Base-by-base conservation (phyloP, 2,888 invertebrate genomes). In the Monoplex corrugatus region DNA sequence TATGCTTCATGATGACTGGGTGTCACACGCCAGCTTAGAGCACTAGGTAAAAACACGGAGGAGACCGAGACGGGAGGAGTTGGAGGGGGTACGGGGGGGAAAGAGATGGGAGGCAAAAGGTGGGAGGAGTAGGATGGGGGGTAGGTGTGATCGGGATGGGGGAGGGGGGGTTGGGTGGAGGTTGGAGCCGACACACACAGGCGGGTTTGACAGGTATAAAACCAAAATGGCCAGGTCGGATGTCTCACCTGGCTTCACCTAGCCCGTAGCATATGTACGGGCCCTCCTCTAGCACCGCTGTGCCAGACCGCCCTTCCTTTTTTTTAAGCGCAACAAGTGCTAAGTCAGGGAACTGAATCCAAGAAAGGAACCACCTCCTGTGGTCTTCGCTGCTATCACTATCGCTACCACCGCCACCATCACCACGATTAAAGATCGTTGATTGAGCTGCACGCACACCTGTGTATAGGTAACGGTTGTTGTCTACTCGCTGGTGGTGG, bases 141-240 rank as follows among this genome's bases (percentile, higher is more conserved):
- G 35, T 50, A 38, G 40, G 44, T 23, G 32, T 57, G 23, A 63
- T 28, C 19, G 83, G 83, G 68, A 16, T 83, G 38, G 32, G 63
- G 50, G 72, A 32, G 78, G 0, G 45, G 50, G 38, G 57, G 50
- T 13, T 32, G 78, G 78, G 23, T 28, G 40, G 45, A n/a, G 72
- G 16, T 16, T 38, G 32, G 68, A 44, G 50, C 40, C n/a, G 87
- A 44, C 44, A 28, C 43, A 78, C 78, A 50, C 35, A 63, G 40
- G 35, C 35, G 28, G 82, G 82, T n/a, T n/a, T 57, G 82, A 68
- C 88, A 88, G 88, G 88, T 88, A 88, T 88, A 88, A 88, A 88
- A 88, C 83, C 82, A 57, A 88, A 88, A 68, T 63, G 50, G 82
- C n/a, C 82, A 83, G 83, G 63, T 83, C 87, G 43, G 19, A 87